Percentiles rank a stretch among this genome's conserved stretches.
Conservation (phyloP, 53 echinoderm and acorn worm species). For the Crossaster papposus region DNA sequence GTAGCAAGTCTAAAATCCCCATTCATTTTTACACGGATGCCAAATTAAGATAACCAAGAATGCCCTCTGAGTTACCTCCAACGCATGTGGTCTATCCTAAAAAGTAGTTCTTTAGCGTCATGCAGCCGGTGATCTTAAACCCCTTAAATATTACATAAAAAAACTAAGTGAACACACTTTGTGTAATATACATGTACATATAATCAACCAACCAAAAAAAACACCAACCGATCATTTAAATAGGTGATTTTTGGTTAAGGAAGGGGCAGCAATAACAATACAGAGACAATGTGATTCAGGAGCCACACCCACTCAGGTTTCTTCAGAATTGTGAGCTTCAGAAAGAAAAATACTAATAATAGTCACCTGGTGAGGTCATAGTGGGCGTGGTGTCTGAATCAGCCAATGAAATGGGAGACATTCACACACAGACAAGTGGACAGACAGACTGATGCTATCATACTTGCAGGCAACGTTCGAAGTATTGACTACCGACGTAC, state of each 20-base stretch:
- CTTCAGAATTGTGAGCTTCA: no score
- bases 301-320: neutral
- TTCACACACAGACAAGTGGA: constrained; percentile 30
- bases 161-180: neutral
- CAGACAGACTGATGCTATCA: constrained; percentile 58
- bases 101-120: neutral
- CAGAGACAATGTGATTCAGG: neutral
- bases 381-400: constrained; percentile 22
- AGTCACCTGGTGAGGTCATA: neutral
- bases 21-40: no score
- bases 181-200: neutral
- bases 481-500: constrained; percentile 92
- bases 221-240: constrained; percentile 10
- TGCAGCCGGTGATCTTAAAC: neutral
- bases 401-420: constrained; percentile 3
- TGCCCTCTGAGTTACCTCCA: no score
- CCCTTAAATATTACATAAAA: neutral
- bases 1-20: neutral
- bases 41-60: no score
- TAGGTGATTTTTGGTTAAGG: constrained; percentile 6
- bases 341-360: neutral
- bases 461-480: constrained; percentile 88
- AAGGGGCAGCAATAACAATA: neutral
- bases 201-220: neutral
- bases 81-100: no score